Conservation (phyloP, 2,888 invertebrate genomes). For the Pecten maximus region DNA sequence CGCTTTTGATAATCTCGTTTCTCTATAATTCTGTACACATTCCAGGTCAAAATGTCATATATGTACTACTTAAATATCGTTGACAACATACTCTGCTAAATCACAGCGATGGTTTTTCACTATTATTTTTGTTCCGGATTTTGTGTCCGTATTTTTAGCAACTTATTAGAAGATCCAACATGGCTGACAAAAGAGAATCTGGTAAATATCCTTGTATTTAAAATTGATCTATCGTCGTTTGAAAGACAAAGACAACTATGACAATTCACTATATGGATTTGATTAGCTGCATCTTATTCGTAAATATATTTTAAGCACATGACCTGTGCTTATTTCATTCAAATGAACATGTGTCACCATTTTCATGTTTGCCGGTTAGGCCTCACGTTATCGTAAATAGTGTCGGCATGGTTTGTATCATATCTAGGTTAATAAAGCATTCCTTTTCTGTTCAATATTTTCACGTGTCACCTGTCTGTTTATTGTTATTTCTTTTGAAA, state of each 20-base stretch:
- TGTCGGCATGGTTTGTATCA: background rate
- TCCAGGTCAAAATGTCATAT: too few species aligned
- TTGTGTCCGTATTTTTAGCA: background rate
- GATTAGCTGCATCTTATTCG: background rate
- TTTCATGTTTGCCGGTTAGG: background rate
- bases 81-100: too few species aligned
- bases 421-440: background rate
- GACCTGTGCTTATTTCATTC: background rate
- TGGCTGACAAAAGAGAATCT: slow-evolving; percentile 22
- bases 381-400: too few species aligned
- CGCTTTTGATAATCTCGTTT: too few species aligned
- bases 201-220: background rate
- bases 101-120: too few species aligned
- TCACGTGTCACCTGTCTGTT: too few species aligned
- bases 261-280: background rate
- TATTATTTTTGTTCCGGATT: too few species aligned
- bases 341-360: background rate
- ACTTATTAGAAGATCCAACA: background rate
- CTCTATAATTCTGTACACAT: too few species aligned
- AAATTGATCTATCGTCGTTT: background rate
- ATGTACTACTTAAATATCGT: too few species aligned
- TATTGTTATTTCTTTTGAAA: too few species aligned
- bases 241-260: background rate
- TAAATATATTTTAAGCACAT: background rate
- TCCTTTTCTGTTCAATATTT: background rate